These are phyloP conservation scores for Ochlodes sylvanus DNA, from an alignment of 2,888 invertebrate genomes.

Conservation along the genomic window DNA sequence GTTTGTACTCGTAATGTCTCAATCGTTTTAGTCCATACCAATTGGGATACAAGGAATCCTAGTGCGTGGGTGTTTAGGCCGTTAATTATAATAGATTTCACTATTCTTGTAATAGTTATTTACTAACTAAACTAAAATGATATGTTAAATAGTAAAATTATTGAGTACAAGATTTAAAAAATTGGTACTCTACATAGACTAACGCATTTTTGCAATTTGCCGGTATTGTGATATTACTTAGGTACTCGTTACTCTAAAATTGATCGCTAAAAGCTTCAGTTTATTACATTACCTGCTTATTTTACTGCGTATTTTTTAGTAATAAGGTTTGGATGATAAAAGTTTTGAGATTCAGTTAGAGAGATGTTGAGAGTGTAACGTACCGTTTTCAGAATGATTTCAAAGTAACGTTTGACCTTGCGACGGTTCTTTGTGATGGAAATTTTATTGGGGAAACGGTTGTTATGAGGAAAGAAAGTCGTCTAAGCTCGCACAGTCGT, in stretches of 20 bases:
- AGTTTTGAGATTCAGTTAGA: slow-evolving; percentile 18
- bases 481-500: background rate
- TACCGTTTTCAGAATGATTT: background rate
- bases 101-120: too few relatives aligned
- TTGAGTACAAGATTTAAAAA: too few relatives aligned
- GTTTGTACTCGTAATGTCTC: too few relatives aligned
- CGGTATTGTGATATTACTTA: background rate
- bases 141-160: too few relatives aligned
- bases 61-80: too few relatives aligned
- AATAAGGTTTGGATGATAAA: slow-evolving; percentile 30
- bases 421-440: background rate
- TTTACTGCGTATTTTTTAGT: slow-evolving; percentile 20
- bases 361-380: background rate
- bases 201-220: background rate
- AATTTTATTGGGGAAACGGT: slow-evolving; percentile 3
- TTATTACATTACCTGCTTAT: slow-evolving; percentile 30
- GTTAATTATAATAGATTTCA: too few relatives aligned
- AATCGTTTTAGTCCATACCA: too few relatives aligned
- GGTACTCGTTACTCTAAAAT: slow-evolving; percentile 13
- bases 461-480: background rate
- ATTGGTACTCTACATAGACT: background rate
- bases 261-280: slow-evolving; percentile 31
- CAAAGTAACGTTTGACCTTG: slow-evolving; percentile 9
- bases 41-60: too few relatives aligned
- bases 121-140: too few relatives aligned